Conservation (phyloP, 1,140 invertebrate species). For the Colletes latitarsis region DNA sequence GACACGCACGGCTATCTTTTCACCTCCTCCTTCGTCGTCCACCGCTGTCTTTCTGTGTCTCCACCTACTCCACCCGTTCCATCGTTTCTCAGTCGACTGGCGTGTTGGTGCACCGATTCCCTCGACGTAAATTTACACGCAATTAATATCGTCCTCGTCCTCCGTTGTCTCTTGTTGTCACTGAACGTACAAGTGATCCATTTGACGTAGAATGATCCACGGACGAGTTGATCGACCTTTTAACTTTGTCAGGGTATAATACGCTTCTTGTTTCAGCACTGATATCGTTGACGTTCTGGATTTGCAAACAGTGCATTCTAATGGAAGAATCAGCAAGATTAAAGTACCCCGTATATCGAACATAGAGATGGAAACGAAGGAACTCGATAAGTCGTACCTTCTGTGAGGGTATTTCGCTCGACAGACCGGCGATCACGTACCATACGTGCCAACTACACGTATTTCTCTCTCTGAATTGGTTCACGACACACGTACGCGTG, state of each 20-base stretch:
- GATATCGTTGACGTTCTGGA: neutral
- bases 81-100: constrained; percentile 30
- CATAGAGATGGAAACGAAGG: constrained; percentile 20
- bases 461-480: constrained; percentile 55
- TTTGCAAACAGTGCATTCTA: neutral
- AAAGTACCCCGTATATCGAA: neutral
- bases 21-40: constrained; percentile 8
- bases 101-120: constrained; percentile 13
- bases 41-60: constrained; percentile 29
- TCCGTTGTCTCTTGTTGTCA: constrained; percentile 46
- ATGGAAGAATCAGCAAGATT: neutral
- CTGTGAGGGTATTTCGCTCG: constrained; percentile 45
- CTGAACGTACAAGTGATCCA: no score
- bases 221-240: no score
- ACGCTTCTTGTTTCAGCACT: neutral
- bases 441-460: constrained; percentile 64
- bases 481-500: constrained; percentile 47
- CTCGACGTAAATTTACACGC: constrained; percentile 54
- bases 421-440: constrained; percentile 65
- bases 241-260: neutral
- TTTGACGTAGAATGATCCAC: no score
- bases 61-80: constrained; percentile 26
- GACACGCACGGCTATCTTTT: constrained; percentile 56
- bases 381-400: constrained; percentile 27
- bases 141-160: constrained; percentile 41